Percentiles rank a stretch among this genome's conserved stretches.
Conservation (phyloP, 2,888 invertebrate species). For the Oscheius sp. region DNA sequence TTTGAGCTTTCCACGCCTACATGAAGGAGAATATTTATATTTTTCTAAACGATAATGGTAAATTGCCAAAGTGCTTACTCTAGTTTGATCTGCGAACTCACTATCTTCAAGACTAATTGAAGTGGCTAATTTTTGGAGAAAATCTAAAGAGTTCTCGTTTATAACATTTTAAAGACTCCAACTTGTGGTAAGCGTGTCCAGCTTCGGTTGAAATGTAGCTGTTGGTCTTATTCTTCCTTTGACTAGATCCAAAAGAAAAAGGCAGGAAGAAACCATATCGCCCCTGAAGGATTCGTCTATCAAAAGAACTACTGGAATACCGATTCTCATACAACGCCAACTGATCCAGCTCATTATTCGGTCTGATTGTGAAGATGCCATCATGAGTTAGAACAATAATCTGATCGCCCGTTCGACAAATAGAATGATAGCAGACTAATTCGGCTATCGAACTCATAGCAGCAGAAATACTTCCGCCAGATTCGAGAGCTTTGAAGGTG, state of each 20-base stretch:
- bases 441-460: conserved; percentile 76
- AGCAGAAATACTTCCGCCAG: conserved; percentile 89
- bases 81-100: too few relatives aligned
- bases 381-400: conserved; percentile 47
- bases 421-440: conserved; percentile 60
- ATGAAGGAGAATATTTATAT: conserved; percentile 55
- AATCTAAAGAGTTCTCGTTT: too few relatives aligned
- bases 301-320: too few relatives aligned
- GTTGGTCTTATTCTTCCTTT: conserved; percentile 30
- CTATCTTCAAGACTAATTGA: not conserved
- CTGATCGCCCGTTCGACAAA: conserved; percentile 24
- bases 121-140: not conserved
- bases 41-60: conserved; percentile 40
- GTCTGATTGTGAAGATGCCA: conserved; percentile 43
- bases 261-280: conserved; percentile 43
- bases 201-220: not conserved
- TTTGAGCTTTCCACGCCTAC: conserved; percentile 43
- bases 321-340: conserved; percentile 52
- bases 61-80: too few relatives aligned
- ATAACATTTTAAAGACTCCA: too few relatives aligned
- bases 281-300: conserved; percentile 33
- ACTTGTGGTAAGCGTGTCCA: not conserved
- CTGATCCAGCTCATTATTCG: conserved; percentile 56
- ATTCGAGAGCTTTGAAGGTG: conserved; percentile 81
- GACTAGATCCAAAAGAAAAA: conserved; percentile 50